Evolutionary conservation across 2,888 invertebrate genomes (phyloP).

Genomic region (Oligia strigilis): DNA sequence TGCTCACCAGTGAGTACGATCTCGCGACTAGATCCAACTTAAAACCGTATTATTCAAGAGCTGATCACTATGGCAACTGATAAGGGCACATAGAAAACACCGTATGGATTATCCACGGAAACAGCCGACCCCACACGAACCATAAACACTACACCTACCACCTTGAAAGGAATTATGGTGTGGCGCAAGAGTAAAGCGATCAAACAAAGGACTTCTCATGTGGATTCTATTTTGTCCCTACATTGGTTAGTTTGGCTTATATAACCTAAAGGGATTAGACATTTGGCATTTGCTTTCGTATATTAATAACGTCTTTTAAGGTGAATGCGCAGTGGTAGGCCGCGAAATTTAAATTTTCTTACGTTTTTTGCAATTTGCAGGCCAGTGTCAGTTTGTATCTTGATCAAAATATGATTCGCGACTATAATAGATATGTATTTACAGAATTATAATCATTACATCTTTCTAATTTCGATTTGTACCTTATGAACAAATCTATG

Average conservation of each 20-base stretch:
- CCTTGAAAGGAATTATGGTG: slow-evolving; percentile 60
- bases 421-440: no score
- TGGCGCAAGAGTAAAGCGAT: slow-evolving; percentile 35
- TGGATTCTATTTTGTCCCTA: background rate
- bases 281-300: background rate
- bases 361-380: no score
- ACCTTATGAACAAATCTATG: no score
- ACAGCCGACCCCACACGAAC: slow-evolving; percentile 42
- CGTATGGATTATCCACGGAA: slow-evolving; percentile 57
- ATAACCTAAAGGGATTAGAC: background rate
- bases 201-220: background rate
- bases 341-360: no score
- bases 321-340: no score
- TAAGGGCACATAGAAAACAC: slow-evolving; percentile 20
- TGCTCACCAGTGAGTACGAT: no score
- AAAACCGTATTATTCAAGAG: background rate
- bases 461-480: no score
- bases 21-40: no score
- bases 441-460: no score
- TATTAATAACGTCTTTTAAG: background rate
- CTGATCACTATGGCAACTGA: slow-evolving; percentile 16
- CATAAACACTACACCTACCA: slow-evolving; percentile 67
- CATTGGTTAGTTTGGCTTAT: background rate
- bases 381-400: no score
- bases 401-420: no score